Percentiles rank a stretch among this genome's conserved stretches.
Conservation (phyloP, 1,140 invertebrate species). For the Achatina immaculata region DNA sequence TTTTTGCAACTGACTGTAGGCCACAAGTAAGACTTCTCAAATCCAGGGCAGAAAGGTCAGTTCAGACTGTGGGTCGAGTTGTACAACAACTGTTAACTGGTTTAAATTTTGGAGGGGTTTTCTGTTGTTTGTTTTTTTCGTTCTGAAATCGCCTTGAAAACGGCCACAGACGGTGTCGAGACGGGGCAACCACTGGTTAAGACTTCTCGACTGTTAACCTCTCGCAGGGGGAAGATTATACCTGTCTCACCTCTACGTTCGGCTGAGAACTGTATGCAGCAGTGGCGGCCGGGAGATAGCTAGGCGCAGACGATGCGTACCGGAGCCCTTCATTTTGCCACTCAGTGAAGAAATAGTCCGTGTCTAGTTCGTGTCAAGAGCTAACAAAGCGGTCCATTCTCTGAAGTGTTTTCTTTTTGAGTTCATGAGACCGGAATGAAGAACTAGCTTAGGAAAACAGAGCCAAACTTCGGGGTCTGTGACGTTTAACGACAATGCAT, state of each 20-base stretch:
- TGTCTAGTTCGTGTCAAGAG: not conserved
- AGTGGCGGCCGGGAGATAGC: not conserved
- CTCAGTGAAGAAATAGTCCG: not conserved
- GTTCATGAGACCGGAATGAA: not conserved
- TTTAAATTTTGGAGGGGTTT: no score
- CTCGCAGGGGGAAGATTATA: not conserved
- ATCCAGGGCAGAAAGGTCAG: no score
- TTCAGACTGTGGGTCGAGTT: no score
- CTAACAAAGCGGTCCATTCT: not conserved
- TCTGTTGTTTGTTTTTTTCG: no score
- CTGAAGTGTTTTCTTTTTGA: slow-evolving; percentile 1
- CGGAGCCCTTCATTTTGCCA: not conserved
- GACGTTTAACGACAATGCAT: not conserved
- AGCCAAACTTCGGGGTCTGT: not conserved
- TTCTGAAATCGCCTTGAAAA: no score
- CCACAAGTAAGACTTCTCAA: no score
- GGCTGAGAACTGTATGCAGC: not conserved
- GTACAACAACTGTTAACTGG: no score
- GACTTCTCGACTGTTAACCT: no score
- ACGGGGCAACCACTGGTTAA: not conserved
- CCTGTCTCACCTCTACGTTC: slow-evolving; percentile 12
- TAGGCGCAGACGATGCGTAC: slow-evolving; percentile 1
- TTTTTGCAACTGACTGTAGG: no score
- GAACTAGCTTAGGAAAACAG: not conserved
- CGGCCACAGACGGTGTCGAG: no score